Conservation (phyloP, 2,113 vertebrate genomes). For the Carassius auratus region DNA sequence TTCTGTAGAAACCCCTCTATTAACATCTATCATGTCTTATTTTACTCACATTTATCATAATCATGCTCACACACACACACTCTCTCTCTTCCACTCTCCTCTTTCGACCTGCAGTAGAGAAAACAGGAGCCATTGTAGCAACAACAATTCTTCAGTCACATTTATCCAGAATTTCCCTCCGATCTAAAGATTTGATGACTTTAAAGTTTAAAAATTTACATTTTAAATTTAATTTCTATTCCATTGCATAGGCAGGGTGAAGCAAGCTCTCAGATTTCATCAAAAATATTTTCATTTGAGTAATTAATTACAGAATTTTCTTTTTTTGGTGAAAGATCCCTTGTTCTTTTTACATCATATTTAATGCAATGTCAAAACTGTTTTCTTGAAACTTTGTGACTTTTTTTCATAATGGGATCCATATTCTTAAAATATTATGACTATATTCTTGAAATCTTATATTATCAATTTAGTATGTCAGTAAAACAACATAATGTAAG, state of each 20-base stretch:
- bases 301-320: too few species aligned
- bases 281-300: too few species aligned
- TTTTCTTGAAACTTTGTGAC: background rate
- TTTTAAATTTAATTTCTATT: too few species aligned
- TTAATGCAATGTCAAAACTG: background rate
- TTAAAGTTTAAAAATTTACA: too few species aligned
- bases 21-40: constrained; percentile 21
- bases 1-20: constrained; percentile 9
- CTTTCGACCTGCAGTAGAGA: background rate
- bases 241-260: too few species aligned
- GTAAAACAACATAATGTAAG: background rate
- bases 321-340: too few species aligned
- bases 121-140: background rate
- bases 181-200: too few species aligned
- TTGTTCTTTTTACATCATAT: background rate
- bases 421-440: background rate
- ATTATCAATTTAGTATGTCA: background rate
- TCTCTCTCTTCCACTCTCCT: background rate
- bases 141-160: background rate
- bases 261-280: too few species aligned
- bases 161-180: background rate
- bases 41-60: constrained; percentile 9
- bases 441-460: background rate
- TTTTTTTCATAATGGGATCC: background rate
- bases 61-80: background rate